These are phyloP conservation scores for Poeciliopsis turrubarensis DNA, from an alignment of 2,113 vertebrate species.

Conservation along the genomic window DNA sequence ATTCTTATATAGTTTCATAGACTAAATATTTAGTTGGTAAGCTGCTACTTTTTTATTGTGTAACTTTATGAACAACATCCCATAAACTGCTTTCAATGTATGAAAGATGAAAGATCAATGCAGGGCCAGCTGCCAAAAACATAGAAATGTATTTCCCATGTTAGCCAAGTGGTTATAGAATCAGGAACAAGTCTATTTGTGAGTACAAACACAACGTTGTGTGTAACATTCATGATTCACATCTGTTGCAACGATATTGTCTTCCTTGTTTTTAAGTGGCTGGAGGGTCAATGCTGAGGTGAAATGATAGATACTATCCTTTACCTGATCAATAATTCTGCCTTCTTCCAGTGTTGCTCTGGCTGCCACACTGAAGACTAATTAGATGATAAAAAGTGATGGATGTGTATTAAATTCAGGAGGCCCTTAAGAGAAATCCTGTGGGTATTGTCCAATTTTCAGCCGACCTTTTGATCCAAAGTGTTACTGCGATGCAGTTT, in stretches of 20 bases:
- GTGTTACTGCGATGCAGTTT: conserved; percentile 86
- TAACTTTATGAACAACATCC: no score
- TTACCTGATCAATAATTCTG: conserved; percentile 90
- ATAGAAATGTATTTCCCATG: not conserved
- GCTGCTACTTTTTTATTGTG: no score
- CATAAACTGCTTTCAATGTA: no score
- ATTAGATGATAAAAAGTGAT: conserved; percentile 99
- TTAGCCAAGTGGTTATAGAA: not conserved
- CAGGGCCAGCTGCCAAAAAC: not conserved
- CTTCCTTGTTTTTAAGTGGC: conserved; percentile 64
- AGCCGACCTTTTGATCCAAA: conserved; percentile 94
- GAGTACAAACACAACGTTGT: conserved; percentile 40
- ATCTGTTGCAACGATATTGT: conserved; percentile 67
- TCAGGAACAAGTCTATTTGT: conserved; percentile 33
- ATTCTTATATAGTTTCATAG: not conserved
- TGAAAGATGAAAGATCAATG: not conserved
- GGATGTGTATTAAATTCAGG: conserved; percentile 93
- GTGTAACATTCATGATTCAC: conserved; percentile 39
- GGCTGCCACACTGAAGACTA: conserved; percentile 89
- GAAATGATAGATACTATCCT: conserved; percentile 92
- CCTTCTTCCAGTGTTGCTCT: conserved; percentile 84
- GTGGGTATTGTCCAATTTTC: conserved; percentile 88
- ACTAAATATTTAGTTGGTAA: no score
- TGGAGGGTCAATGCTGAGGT: conserved; percentile 49
- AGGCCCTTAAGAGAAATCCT: conserved; percentile 85